Base-by-base conservation (phyloP, 2,113 vertebrate species). In the Brachyistius frenatus region DNA sequence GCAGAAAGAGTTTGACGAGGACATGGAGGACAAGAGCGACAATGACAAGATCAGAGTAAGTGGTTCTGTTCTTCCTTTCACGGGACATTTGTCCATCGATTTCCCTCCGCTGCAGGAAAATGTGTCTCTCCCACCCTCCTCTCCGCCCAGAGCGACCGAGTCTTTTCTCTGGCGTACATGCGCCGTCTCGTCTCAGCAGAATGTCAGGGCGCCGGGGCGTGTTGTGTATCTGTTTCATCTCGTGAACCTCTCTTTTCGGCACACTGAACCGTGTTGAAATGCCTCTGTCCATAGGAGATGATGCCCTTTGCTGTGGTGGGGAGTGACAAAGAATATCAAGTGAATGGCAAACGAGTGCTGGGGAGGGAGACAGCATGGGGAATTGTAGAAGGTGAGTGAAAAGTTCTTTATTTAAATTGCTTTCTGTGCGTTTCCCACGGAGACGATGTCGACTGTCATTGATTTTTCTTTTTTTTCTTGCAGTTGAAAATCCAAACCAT, bases 231-330 rank as follows among this genome's bases (percentile, higher is more conserved):
- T 44, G 67, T 75, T 70, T 78, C 44, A 39, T 78, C 41, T 70
- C 46, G 47, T 81, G 52, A 78, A 82, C n/a, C 14, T 56, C 33
- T 53, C 23, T 47, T 54, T 33, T 73, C 6, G 0, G 15, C 58
- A 55, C 32, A 65, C 60, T 67, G 14, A 75, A 46, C 15, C 6
- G 1, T 53, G 32, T 31, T 53, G 14, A 66, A 65, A 81, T 63
- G 33, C 76, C 65, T 83, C 41, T 36, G 33, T 85, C 37, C 35
- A 8, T 94, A 99, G 98, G 98, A 99, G 92, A 94, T 94, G 70
- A 99, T 99, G 97, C 98, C 98, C 58, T 99, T 99, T 14, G 98
- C 98, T 11, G 97, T 99, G 73, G 97, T 99, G 84, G 98, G 98
- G 72, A 99, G 98, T 0, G 98, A 99, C 92, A 99, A 98, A 93